Evolutionary conservation across 2,888 invertebrate species (phyloP), one percentile per base, ranked within the genome.

Genomic region (Monopis laevigella): DNA sequence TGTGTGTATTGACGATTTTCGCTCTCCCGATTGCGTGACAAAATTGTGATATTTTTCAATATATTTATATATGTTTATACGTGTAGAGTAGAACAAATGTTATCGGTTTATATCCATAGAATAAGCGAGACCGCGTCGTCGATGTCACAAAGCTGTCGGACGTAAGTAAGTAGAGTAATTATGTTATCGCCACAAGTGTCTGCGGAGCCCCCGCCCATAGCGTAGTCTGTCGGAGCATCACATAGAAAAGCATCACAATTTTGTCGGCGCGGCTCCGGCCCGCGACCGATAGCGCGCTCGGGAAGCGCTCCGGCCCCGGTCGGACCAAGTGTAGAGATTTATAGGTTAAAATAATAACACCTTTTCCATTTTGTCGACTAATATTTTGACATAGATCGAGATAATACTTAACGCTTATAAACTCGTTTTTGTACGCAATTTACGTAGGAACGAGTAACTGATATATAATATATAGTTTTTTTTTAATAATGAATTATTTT

Each of bases 21-120:
- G 62, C 58, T 65, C 62, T 62, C 73, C 67, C 57, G 14, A 30
- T 12, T 48, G 43, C 59, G 71, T 74, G 78, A 75, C 65, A 58
- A 78, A 80, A 62, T 78, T 80, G 78, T 80, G 78, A 74, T 78
- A 69, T 73, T 78, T 80, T 77, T 78, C 77, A 21, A 12, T 4
- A n/a, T 12, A 13, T 2, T 2, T 29, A 32, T 16, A 17, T 2
- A n/a, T n/a, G n/a, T n/a, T n/a, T n/a, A n/a, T n/a, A n/a, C n/a
- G n/a, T n/a, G n/a, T n/a, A n/a, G n/a, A n/a, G n/a, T n/a, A n/a
- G n/a, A n/a, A n/a, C n/a, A n/a, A 2, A 17, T 6, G 10, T 32
- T 32, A 8, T 32, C 2, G 2, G 13, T 8, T 32, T 41, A 4
- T 41, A 11, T 13, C 53, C 45, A 56, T 60, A 63, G 57, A 56